phyloP scores from a whole-genome alignment of 2,888 invertebrate genomes.

The Cerceris ruficornis region DNA sequence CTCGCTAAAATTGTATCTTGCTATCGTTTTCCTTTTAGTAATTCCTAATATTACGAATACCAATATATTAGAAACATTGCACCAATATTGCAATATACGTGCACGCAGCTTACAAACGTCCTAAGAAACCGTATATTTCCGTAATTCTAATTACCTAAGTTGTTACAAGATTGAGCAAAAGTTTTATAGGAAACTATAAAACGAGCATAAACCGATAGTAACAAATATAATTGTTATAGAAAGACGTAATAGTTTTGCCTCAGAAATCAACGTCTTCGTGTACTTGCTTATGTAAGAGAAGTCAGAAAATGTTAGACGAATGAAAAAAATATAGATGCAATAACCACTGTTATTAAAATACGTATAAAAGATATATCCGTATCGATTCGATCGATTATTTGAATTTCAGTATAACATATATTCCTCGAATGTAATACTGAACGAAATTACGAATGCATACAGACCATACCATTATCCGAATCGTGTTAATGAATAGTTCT shows the following conservation, averaged over 20 bases:
- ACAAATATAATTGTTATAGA: conserved; percentile 10
- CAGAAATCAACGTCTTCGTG: conserved; percentile 3
- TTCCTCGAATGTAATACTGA: conserved; percentile 38
- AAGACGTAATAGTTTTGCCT: conserved; percentile 15
- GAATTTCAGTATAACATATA: conserved; percentile 22
- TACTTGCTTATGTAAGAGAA: conserved; percentile 28
- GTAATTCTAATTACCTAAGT: conserved; percentile 51
- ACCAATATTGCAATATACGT: conserved; percentile 39
- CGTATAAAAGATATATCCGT: conserved; percentile 45
- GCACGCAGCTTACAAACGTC: conserved; percentile 26
- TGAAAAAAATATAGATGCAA: conserved; percentile 19
- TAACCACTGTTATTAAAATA: conserved; percentile 32
- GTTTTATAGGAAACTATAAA: conserved; percentile 60
- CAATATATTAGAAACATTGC: conserved; percentile 53
- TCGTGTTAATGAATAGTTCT: conserved; percentile 16
- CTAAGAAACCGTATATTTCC: conserved; percentile 47
- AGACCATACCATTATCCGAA: conserved; percentile 5
- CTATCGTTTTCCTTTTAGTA: conserved; percentile 1
- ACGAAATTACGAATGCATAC: conserved; percentile 26
- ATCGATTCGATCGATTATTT: conserved; percentile 13
- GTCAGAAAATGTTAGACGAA: conserved; percentile 27
- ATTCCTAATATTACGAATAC: conserved; percentile 34
- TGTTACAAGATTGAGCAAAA: conserved; percentile 73
- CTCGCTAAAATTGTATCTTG: neutral
- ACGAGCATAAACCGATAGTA: conserved; percentile 25